Base-by-base conservation (phyloP, 2,888 invertebrate species). In the Oasisia sp. region DNA sequence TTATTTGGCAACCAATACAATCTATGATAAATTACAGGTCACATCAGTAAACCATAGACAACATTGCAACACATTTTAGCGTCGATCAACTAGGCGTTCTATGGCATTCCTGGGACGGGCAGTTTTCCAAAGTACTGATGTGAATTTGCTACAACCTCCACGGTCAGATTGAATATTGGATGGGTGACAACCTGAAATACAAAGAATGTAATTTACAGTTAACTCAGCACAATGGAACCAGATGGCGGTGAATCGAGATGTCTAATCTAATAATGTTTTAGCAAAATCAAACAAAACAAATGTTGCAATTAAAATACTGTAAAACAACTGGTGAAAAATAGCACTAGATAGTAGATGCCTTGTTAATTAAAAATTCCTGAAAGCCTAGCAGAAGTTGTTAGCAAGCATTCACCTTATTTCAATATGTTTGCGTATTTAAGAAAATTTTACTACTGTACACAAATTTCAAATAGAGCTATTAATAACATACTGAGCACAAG, bases 101-200 rank as follows among this genome's bases (percentile, higher is more conserved):
- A 2, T 74, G n/a, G 27, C 27, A 27, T 32, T 50, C 74, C 32
- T 12, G 95, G 94, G 89, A 94, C 94, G 11, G 95, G 94, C 89
- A 96, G 93, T n/a, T 93, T 94, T 91, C 94, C 94, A 94, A 96
- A 96, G 94, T 95, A 95, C 89, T 95, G 93, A 58, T 94, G 95
- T 14, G 97, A 96, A 92, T 95, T 95, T 19, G 95, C 94, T 19
- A 97, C 97, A 91, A 97, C 96, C 92, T 98, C 97, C 89, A 98
- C 97, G 94, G 98, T 97, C 93, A 98, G 97, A 96, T 98, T 98
- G 96, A 98, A 98, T 89, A 98, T 96, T 0, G 98, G 98, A 97
- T 98, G 98, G 89, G 98, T 97, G 94, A 97, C 97, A 94, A 97
- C 96, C 97, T 97, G 95, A 92, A 96, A 96, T 93, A 94, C 93